Evolutionary conservation across 2,888 invertebrate genomes (phyloP).

Genomic region (Thecocarcelia acutangulata): DNA sequence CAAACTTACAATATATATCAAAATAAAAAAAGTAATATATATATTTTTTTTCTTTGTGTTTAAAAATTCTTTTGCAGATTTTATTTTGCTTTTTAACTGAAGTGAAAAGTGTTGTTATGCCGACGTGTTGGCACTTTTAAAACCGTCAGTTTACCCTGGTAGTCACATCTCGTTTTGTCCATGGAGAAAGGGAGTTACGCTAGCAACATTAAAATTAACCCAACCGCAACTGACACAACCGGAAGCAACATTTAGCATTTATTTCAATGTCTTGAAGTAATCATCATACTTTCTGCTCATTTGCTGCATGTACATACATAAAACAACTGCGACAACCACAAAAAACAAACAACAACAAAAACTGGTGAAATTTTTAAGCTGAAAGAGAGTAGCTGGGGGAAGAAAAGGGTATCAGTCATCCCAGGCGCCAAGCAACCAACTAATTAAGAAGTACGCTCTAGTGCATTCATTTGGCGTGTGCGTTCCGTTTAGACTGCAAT

Average conservation of each 20-base stretch:
- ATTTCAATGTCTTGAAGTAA: constrained; percentile 41
- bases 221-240: constrained; percentile 61
- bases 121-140: constrained; percentile 3
- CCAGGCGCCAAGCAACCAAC: constrained; percentile 25
- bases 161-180: constrained; percentile 56
- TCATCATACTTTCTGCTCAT: neutral
- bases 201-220: constrained; percentile 64
- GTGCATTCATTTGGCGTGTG: constrained; percentile 61
- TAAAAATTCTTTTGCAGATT: constrained; percentile 70
- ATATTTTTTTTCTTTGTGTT: constrained; percentile 58
- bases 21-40: constrained; percentile 4
- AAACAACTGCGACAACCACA: constrained; percentile 31
- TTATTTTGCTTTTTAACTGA: constrained; percentile 37
- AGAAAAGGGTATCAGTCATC: constrained; percentile 5
- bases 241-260: constrained; percentile 48
- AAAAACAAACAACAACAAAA: constrained; percentile 7
- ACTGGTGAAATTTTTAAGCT: constrained; percentile 25
- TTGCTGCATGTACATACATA: constrained; percentile 31
- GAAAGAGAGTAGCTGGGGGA: constrained; percentile 9
- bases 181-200: constrained; percentile 68
- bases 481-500: constrained; percentile 72
- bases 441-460: constrained; percentile 60
- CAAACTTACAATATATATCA: constrained; percentile 8
- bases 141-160: neutral
- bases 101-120: constrained; percentile 1